A percentile compares a stretch with the other conserved stretches of the same genome.
phyloP scores from a whole-genome alignment of 2,113 vertebrate genomes.

The Scytalopus superciliaris region DNA sequence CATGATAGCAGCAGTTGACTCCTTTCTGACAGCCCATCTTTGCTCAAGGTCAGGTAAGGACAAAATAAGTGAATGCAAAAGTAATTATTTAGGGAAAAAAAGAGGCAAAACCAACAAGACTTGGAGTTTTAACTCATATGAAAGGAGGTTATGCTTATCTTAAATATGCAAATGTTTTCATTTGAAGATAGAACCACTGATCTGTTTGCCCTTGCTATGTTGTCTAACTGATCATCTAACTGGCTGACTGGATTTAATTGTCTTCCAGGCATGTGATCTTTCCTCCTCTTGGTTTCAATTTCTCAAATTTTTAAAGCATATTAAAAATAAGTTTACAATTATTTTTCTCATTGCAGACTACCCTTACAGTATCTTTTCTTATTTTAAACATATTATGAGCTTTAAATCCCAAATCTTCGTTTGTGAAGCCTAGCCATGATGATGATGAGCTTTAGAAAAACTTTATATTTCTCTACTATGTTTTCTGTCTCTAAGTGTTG shows the following conservation, averaged over 20 bases:
- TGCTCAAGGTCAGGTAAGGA: not conserved
- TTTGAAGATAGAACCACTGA: not conserved
- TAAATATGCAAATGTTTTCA: not conserved
- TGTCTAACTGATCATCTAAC: not conserved
- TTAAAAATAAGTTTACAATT: not conserved
- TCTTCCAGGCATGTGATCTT: not conserved
- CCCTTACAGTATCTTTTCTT: not conserved
- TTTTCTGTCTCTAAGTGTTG: slow-evolving; percentile 20
- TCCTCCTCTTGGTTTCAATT: not conserved
- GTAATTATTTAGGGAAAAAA: not conserved
- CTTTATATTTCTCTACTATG: not conserved
- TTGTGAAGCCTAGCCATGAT: no score
- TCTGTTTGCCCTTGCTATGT: not conserved
- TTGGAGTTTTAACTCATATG: not conserved
- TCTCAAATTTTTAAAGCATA: not conserved
- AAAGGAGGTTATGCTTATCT: not conserved
- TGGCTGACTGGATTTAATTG: not conserved
- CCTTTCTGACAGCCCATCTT: not conserved
- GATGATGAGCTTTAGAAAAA: not conserved
- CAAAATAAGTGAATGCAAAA: not conserved
- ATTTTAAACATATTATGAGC: slow-evolving; percentile 1
- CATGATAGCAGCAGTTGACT: not conserved
- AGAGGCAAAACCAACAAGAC: not conserved
- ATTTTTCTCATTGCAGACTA: not conserved
- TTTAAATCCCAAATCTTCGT: no score